Percentiles rank a stretch among this genome's conserved stretches.
Conservation (phyloP, 2,113 vertebrate species). For the Andinoacara biseriatus region DNA sequence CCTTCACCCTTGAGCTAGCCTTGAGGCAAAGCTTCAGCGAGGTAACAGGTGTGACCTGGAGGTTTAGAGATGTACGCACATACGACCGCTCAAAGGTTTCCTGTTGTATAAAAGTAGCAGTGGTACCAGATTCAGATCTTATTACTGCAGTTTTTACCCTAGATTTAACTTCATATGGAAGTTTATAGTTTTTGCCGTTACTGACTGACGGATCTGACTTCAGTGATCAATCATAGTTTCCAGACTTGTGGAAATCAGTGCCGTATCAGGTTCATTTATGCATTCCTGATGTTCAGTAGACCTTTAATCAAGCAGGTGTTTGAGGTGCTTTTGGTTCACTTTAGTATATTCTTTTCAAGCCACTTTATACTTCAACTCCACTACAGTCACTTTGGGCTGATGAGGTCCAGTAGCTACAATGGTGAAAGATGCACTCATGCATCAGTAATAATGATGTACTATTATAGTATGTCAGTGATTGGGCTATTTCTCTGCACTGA, state of each 20-base stretch:
- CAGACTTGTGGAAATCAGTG: too few relatives aligned
- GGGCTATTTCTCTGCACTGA: neutral
- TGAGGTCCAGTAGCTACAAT: neutral
- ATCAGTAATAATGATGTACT: neutral
- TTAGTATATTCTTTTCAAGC: neutral
- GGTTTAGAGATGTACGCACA: slow-evolving; percentile 36
- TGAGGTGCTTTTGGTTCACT: neutral
- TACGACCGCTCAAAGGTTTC: neutral
- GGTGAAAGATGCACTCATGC: neutral
- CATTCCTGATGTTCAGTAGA: neutral
- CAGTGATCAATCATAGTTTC: too few relatives aligned
- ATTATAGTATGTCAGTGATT: neutral
- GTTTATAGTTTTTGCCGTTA: neutral
- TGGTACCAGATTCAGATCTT: neutral
- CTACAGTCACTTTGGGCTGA: neutral
- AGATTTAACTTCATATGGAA: neutral
- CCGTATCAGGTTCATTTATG: neutral
- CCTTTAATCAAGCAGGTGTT: neutral
- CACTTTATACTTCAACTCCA: neutral
- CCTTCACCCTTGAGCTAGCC: slow-evolving; percentile 49
- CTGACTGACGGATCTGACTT: too few relatives aligned
- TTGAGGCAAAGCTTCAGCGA: slow-evolving; percentile 28
- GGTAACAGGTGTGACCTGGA: slow-evolving; percentile 77
- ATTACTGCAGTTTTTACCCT: neutral
- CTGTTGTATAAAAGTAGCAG: neutral